Evolutionary conservation across 2,113 vertebrate genomes (phyloP).

Genomic region (Papio anubis): DNA sequence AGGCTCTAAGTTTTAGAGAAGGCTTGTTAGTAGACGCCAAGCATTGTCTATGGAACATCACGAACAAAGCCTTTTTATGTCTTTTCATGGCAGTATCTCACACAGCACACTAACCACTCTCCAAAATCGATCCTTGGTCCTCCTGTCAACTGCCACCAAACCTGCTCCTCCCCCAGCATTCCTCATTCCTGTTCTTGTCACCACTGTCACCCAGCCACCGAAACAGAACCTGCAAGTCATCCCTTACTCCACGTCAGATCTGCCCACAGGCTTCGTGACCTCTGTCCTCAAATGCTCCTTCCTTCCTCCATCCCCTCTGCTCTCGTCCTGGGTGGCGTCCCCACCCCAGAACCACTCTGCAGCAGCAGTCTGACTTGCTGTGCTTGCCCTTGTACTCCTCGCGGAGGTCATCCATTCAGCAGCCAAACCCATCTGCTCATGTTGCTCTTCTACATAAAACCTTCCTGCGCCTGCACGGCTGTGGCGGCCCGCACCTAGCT

Average conservation of each 20-base stretch:
- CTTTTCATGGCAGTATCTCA: not conserved
- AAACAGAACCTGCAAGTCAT: not conserved
- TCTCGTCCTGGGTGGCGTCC: rapidly evolving
- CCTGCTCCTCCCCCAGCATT: not conserved
- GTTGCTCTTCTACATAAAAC: not conserved
- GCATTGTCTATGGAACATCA: not conserved
- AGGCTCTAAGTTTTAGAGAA: not conserved
- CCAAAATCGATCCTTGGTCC: not conserved
- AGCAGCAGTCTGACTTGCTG: rapidly evolving
- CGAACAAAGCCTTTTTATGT: not conserved
- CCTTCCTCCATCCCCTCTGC: not conserved
- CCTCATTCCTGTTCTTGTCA: not conserved
- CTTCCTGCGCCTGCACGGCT: rapidly evolving
- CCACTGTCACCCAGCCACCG: not conserved
- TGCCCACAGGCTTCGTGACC: not conserved
- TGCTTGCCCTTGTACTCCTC: not conserved
- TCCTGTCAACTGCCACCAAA: not conserved
- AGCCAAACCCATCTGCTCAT: not conserved
- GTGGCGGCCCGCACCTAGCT: not conserved
- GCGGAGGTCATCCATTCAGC: not conserved
- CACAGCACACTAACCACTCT: not conserved
- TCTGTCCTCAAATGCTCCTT: not conserved
- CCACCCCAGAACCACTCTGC: not conserved
- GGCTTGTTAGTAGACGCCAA: not conserved
- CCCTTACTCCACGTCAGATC: not conserved